Evolutionary conservation across 2,113 vertebrate species (phyloP).

Genomic region (Sakesphorus luctuosus): DNA sequence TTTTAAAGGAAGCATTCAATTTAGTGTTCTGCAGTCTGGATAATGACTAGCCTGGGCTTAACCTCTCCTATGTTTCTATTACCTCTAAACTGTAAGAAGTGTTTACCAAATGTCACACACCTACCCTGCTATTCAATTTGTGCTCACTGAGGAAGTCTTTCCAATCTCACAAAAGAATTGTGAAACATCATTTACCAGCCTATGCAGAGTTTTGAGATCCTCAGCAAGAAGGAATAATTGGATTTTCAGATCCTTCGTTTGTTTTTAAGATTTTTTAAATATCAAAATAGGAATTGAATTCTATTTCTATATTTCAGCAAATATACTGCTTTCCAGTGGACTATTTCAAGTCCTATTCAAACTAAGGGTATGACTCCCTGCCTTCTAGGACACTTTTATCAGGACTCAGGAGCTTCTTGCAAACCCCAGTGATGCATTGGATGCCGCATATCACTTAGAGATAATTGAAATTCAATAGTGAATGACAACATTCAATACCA

Average conservation of each 20-base stretch:
- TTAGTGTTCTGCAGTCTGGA: background rate
- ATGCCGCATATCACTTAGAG: fast-evolving
- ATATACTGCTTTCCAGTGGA: background rate
- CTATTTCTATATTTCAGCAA: background rate
- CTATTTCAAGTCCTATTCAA: background rate
- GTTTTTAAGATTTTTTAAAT: background rate
- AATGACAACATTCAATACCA: background rate
- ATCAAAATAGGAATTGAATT: background rate
- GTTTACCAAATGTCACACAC: background rate
- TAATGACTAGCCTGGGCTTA: background rate
- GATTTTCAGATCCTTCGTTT: background rate
- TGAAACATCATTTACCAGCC: background rate
- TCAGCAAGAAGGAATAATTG: background rate
- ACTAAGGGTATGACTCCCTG: background rate
- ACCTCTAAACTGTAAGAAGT: background rate
- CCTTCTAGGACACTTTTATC: background rate
- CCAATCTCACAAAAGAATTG: background rate
- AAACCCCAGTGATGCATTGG: background rate
- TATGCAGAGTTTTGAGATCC: background rate
- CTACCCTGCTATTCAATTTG: background rate
- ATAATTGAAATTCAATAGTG: background rate
- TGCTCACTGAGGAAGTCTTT: background rate
- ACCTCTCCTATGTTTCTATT: background rate
- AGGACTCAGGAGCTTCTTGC: background rate
- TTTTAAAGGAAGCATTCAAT: background rate